Evolutionary conservation across 2,113 vertebrate genomes (phyloP).

Genomic region (Abramis brama): DNA sequence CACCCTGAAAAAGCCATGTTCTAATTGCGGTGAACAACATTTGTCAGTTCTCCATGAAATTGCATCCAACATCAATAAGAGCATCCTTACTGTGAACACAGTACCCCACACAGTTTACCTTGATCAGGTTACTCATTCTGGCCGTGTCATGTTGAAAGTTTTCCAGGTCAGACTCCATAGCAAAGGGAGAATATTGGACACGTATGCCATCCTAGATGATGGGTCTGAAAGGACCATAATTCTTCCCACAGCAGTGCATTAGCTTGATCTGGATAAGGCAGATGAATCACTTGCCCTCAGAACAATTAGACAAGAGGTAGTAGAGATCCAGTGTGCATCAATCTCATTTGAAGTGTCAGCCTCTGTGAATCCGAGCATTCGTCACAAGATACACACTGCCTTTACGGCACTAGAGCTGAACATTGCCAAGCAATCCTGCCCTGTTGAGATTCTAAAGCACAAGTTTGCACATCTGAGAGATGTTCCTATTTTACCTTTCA

Average conservation of each 20-base stretch:
- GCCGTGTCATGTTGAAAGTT: not conserved
- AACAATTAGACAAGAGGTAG: conserved; percentile 32
- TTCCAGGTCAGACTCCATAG: not conserved
- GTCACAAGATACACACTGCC: not conserved
- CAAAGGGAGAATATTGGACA: not conserved
- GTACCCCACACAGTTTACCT: not conserved
- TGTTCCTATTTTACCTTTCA: not conserved
- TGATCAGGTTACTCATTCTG: not conserved
- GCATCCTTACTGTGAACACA: not conserved
- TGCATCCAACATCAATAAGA: not conserved
- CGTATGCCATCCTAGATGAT: not conserved
- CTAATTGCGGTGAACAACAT: not conserved
- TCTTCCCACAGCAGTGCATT: not conserved
- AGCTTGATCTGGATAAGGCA: not conserved
- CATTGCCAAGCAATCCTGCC: conserved; percentile 26
- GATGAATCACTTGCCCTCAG: not conserved
- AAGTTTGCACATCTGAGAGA: not conserved
- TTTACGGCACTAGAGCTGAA: conserved; percentile 24
- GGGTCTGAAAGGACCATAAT: conserved; percentile 5
- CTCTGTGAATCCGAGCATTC: not conserved
- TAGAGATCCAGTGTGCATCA: not conserved
- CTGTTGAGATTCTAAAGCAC: not conserved
- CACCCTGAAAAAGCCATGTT: not conserved
- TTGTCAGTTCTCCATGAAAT: not conserved
- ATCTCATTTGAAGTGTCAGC: conserved; percentile 29